Percentiles rank a stretch among this genome's conserved stretches.
phyloP scores from a whole-genome alignment of 1,140 invertebrate species.

The Scaptodrosophila lebanonensis region DNA sequence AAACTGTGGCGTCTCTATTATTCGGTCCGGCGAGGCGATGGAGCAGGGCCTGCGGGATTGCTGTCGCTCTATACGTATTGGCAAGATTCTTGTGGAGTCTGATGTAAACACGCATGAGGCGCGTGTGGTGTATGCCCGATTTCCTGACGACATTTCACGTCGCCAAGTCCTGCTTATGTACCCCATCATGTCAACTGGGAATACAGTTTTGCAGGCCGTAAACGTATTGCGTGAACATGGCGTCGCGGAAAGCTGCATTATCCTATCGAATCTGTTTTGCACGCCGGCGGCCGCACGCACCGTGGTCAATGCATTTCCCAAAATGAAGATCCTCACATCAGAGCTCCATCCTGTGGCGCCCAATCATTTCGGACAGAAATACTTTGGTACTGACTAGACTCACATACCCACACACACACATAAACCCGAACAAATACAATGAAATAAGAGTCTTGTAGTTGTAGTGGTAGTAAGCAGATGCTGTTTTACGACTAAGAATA shows the following conservation, averaged over 20 bases:
- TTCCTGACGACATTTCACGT: constrained; percentile 94
- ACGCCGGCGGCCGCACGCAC: constrained; percentile 93
- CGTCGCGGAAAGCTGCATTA: constrained; percentile 95
- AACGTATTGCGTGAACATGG: constrained; percentile 95
- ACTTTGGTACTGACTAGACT: constrained; percentile 95
- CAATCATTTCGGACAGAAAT: constrained; percentile 98
- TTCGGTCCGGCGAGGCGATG: constrained; percentile 97
- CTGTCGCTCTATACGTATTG: constrained; percentile 97
- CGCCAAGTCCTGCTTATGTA: constrained; percentile 98
- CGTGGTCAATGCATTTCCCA: constrained; percentile 91
- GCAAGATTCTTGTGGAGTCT: constrained; percentile 98
- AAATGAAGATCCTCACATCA: constrained; percentile 96
- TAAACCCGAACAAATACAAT: no score
- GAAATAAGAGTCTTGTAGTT: constrained; percentile 50
- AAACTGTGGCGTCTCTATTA: constrained; percentile 99
- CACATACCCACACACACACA: constrained; percentile 8
- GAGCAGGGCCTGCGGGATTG: constrained; percentile 97
- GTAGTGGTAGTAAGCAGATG: no score
- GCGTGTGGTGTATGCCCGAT: constrained; percentile 97
- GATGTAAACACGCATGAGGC: constrained; percentile 97
- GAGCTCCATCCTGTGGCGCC: constrained; percentile 97
- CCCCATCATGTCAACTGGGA: constrained; percentile 98
- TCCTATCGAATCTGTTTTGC: constrained; percentile 97
- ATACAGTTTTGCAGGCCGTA: constrained; percentile 93
- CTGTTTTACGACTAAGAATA: constrained; percentile 71